Base-by-base conservation (phyloP, 2,888 invertebrate genomes). In the Trichogramma dendrolimi region DNA sequence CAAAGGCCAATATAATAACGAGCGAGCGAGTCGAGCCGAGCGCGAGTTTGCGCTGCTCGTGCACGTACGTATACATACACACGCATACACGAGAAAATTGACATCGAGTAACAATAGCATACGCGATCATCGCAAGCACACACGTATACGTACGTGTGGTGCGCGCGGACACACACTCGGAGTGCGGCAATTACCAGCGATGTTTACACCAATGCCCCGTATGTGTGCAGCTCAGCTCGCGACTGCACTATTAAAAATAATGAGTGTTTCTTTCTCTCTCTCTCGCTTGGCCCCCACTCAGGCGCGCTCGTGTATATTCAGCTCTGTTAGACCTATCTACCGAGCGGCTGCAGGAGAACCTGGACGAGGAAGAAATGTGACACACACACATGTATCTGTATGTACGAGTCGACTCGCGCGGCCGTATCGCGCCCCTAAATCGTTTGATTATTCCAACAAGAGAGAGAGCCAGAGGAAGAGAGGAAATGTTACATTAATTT, bases 401-500 rank as follows among this genome's bases (percentile, higher is more conserved):
- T 27, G 27, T 27, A 27, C 27, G 27, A 27, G 27, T 27, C 27
- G 27, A 43, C 6, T 10, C 49, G 7, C 47, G 50, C 55, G 11
- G 6, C 27, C 6, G 42, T 43, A 27, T 27, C 27, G 27, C 27
- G 27, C 27, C 27, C 27, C 3, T 27, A 27, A 27, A 27, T 27
- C 27, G 27, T 27, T 27, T 27, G 27, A 27, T 27, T 27, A 27
- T 27, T 27, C 27, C 27, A 27, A 27, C 27, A 27, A 27, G 27
- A 27, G 27, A 27, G 27, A 27, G 27, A 27, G 27, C 2, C 50
- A 47, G 60, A 60, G 64, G 66, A 68, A 67, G 67, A 65, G 65
- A 66, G 67, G 58, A 65, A 63, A 60, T 64, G 58, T 67, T 67
- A 52, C 59, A 61, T 63, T 63, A 66, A 66, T 66, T 61, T 63